A percentile compares a stretch with the other conserved stretches of the same genome.
Conservation (phyloP, 2,113 vertebrate species). For the Macquaria ambigua region DNA sequence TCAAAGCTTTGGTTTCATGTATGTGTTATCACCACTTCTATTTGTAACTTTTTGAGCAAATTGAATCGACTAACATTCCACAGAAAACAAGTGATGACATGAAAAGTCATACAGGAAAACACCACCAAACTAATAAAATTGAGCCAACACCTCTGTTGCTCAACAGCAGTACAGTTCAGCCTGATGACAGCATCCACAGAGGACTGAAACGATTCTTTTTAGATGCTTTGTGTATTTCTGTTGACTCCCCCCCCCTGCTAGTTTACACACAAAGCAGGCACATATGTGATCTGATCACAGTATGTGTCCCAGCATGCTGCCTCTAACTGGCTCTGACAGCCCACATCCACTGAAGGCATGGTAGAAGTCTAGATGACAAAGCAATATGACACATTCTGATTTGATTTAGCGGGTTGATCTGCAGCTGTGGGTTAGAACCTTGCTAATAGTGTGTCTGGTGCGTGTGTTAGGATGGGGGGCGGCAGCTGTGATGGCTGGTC, state of each 20-base stretch:
- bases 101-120: background rate
- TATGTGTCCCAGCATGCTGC: constrained; percentile 5
- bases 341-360: background rate
- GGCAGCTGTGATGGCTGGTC: background rate
- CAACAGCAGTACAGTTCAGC: background rate
- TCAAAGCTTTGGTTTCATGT: too few species aligned
- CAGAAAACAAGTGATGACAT: background rate
- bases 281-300: constrained; percentile 8
- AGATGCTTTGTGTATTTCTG: background rate
- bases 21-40: too few species aligned
- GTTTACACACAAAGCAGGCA: background rate
- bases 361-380: background rate
- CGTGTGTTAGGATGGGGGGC: background rate
- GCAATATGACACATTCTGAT: constrained; percentile 2
- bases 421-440: background rate
- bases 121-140: background rate
- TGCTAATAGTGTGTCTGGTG: background rate
- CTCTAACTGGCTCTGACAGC: constrained; percentile 13
- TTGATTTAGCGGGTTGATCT: constrained; percentile 5
- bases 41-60: background rate
- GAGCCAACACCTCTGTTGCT: background rate
- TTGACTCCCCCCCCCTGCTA: background rate
- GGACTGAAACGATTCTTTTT: background rate
- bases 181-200: background rate
- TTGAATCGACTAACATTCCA: background rate